Base-by-base conservation (phyloP, 1,140 invertebrate species). In the Zelostemma sp. region DNA sequence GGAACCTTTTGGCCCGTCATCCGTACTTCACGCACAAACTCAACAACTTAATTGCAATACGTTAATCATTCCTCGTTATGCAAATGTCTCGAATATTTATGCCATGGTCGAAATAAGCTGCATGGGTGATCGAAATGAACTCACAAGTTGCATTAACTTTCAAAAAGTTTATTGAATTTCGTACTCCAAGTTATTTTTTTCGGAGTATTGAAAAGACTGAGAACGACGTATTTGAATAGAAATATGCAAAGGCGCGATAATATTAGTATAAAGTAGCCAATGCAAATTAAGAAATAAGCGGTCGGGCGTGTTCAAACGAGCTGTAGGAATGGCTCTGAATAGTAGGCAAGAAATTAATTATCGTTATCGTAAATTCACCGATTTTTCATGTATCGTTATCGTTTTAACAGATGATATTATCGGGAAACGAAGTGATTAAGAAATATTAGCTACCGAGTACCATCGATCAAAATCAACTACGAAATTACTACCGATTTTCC, bases 381-480 rank as follows among this genome's bases (percentile, higher is more conserved):
- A 48, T 48, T 48, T 25, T 48, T 48, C 19, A 9, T 28, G 46
- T 48, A 25, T 28, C 19, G 9, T 14, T 28, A 48, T 48, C 19
- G 46, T 17, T 11, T 12, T 14, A 28, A 48, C 46, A 14, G 14
- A 28, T 2, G 46, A 48, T 48, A 25, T 28, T 4, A 48, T n/a
- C 14, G 46, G 12, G 21, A 28, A 25, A 6, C 18, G 6, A 25
- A 1, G 21, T 21, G 19, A 48, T 48, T 18, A 16, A 35, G 48
- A 46, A 49, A 31, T 49, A 28, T 31, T 15, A n/a, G 3, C 21
- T 1, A 31, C 1, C 12, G 6, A 49, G 46, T 18, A 9, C 6
- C 19, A 49, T 49, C 25, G 15, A 49, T 49, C 19, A 21, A 50
- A 21, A 50, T 35, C 48, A 17, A n/a, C 18, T n/a, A 1, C 45